Base-by-base conservation (phyloP, 2,113 vertebrate genomes). In the Solea solea region DNA sequence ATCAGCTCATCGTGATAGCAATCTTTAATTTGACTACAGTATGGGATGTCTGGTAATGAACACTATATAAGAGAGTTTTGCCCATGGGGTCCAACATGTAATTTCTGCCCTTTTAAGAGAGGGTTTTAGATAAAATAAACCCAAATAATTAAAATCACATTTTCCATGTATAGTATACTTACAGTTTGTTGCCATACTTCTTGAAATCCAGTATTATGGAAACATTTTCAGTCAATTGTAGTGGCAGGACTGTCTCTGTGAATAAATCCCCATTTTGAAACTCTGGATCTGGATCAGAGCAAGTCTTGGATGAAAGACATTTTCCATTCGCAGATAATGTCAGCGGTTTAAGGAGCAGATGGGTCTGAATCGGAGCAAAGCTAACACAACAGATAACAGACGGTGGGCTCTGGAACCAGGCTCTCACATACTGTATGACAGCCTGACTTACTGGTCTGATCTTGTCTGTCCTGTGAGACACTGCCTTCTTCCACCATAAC, bases 381-480 rank as follows among this genome's bases (percentile, higher is more conserved):
- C 67, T 64, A 67, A 64, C 80, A 85, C 81, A 88, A 76, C 87
- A 92, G 86, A 89, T 88, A 86, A 90, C 90, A 90, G 86, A 85
- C 81, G 81, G 89, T 84, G 76, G 80, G 86, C 86, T 76, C 78
- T 88, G 88, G 85, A 89, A 84, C 64, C 84, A 86, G 78, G 14
- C 74, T 78, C 77, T 57, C 58, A 57, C 73, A 87, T 79, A 4
- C 34, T 34, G 34, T 6, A 80, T 69, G 72, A 86, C 84, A 86
- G 83, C 78, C 77, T 66, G 84, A 81, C 64, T 86, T 73, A 70
- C 58, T 85, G 72, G 68, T 77, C 69, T 73, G 73, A 85, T 77
- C 74, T 80, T 65, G 62, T 77, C 64, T 69, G 51, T 66, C 58
- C 71, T 72, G 58, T 34, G 44, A 83, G 51, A 77, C 13, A 15